These are phyloP conservation scores for Dreissena rostriformis DNA, from an alignment of 1,140 invertebrate species.

Conservation along the genomic window DNA sequence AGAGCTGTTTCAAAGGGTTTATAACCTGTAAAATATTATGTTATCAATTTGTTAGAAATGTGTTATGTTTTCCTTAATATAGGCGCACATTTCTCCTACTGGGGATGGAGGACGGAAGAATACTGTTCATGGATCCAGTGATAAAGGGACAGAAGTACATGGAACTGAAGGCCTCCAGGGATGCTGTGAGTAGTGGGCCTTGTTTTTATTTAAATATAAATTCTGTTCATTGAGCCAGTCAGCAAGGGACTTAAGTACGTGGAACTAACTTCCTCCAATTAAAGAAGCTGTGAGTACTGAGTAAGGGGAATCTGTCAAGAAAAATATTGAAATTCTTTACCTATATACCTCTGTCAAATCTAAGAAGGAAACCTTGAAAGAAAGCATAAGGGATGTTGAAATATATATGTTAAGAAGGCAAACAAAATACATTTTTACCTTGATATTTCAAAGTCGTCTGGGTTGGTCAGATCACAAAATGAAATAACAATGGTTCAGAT, in stretches of 20 bases:
- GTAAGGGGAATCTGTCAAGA: too few relatives aligned
- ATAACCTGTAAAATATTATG: too few relatives aligned
- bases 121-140: conserved; percentile 80
- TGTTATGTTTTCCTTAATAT: conserved; percentile 1
- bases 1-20: too few relatives aligned
- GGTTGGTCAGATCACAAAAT: neutral
- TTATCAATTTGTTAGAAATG: too few relatives aligned
- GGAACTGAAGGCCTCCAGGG: conserved; percentile 79
- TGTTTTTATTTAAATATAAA: too few relatives aligned
- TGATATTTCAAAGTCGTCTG: neutral
- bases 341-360: neutral
- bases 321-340: neutral
- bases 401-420: too few relatives aligned
- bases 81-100: conserved; percentile 76
- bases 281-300: too few relatives aligned
- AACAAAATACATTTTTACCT: neutral
- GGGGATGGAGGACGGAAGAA: conserved; percentile 79
- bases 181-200: conserved; percentile 69
- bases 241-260: too few relatives aligned
- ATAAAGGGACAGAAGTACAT: conserved; percentile 77
- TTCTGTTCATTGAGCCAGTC: too few relatives aligned
- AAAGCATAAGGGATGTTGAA: too few relatives aligned
- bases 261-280: too few relatives aligned
- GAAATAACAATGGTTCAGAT: neutral
- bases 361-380: too few relatives aligned